Evolutionary conservation across 2,888 invertebrate species (phyloP).

Genomic region (Allolobophora icterica): DNA sequence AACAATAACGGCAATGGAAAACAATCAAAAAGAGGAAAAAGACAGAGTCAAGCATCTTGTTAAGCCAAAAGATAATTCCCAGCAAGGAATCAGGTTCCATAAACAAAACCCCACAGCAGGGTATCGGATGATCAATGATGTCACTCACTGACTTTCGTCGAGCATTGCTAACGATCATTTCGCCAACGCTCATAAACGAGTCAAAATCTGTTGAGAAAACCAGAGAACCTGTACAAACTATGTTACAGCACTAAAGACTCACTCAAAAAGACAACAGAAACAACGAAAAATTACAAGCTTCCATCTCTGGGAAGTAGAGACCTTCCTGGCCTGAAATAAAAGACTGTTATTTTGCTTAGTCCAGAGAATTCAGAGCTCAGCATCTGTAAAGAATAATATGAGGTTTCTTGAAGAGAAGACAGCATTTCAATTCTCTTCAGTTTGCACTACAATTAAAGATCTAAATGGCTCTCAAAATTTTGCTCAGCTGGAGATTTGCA

Average conservation of each 20-base stretch:
- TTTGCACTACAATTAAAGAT: neutral
- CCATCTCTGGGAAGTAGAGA: neutral
- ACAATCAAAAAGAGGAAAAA: neutral
- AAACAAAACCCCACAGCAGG: slow-evolving; percentile 3
- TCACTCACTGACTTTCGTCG: slow-evolving; percentile 33
- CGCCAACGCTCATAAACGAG: slow-evolving; percentile 30
- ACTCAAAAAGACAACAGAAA: neutral
- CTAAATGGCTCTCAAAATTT: neutral
- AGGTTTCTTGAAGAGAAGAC: neutral
- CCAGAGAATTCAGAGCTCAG: neutral
- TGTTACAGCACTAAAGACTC: no score
- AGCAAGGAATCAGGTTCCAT: neutral
- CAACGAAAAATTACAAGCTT: neutral
- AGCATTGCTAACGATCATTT: slow-evolving; percentile 22
- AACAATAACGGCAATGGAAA: neutral
- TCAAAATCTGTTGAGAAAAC: slow-evolving; percentile 25
- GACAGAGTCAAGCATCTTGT: neutral
- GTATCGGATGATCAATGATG: neutral
- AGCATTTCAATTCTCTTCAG: neutral
- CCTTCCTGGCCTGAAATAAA: neutral
- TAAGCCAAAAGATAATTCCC: no score
- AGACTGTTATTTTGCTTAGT: neutral
- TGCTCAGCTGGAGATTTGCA: neutral
- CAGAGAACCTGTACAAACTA: neutral
- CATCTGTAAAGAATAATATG: neutral